A percentile compares a stretch with the other conserved stretches of the same genome.
Evolutionary conservation across 1,140 invertebrate species (phyloP).

Genomic region (Drosophila eugracilis): DNA sequence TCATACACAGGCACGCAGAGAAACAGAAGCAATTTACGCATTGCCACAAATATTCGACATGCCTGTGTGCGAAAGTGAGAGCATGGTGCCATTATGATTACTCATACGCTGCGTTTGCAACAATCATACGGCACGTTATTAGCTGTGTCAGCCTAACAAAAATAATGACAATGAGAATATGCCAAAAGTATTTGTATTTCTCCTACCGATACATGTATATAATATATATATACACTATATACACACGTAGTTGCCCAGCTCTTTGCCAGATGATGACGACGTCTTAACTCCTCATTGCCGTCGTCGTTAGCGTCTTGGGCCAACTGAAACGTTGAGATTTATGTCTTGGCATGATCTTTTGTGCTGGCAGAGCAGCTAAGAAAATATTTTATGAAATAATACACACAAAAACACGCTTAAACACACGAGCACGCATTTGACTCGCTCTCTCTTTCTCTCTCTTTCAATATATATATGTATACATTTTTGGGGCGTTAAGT

Average conservation of each 20-base stretch:
- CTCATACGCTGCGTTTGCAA: conserved; percentile 81
- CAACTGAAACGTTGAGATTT: conserved; percentile 80
- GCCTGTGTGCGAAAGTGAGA: conserved; percentile 9
- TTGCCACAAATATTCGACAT: conserved; percentile 55
- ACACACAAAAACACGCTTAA: conserved; percentile 39
- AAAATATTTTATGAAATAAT: conserved; percentile 83
- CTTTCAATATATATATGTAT: conserved; percentile 3
- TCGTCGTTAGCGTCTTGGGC: conserved; percentile 60
- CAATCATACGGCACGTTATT: conserved; percentile 80
- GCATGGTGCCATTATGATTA: conserved; percentile 73
- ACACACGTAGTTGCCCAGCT: conserved; percentile 38
- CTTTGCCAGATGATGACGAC: conserved; percentile 46
- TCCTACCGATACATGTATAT: conserved; percentile 11
- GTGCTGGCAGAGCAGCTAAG: conserved; percentile 65
- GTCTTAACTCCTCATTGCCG: conserved; percentile 63
- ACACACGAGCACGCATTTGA: conserved; percentile 29
- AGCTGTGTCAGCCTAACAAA: conserved; percentile 79
- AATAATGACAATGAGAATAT: conserved; percentile 82
- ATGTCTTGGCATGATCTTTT: conserved; percentile 82
- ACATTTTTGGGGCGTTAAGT: conserved; percentile 72
- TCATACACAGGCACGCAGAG: not conserved
- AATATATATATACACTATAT: not conserved
- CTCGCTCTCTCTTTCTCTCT: too few species aligned
- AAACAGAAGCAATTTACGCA: conserved; percentile 71
- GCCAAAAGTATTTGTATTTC: conserved; percentile 75